Evolutionary conservation across 2,888 invertebrate species (phyloP).

Genomic region (Hydroisotoma schaefferi): DNA sequence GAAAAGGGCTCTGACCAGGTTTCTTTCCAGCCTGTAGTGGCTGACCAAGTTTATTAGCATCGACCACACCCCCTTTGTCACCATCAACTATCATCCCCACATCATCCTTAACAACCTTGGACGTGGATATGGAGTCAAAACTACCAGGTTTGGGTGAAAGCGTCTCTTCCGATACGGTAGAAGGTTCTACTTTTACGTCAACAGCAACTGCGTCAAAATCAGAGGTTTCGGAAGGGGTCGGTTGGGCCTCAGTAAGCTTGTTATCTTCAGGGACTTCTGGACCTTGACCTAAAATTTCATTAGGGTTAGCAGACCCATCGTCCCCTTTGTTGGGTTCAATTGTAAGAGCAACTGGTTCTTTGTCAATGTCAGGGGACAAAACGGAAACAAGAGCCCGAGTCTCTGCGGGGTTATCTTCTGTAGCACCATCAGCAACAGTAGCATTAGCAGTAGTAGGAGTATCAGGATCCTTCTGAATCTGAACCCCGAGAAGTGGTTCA

Average conservation of each 20-base stretch:
- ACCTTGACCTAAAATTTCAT: conserved; percentile 13
- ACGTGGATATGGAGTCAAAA: neutral
- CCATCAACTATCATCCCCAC: neutral
- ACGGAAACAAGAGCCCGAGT: neutral
- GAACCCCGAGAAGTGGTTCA: conserved; percentile 1
- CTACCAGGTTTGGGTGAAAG: neutral
- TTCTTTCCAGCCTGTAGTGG: conserved; percentile 23
- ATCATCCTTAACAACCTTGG: neutral
- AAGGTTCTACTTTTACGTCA: conserved; percentile 9
- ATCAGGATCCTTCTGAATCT: conserved; percentile 4
- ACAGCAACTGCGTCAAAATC: conserved; percentile 1
- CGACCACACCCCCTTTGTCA: neutral
- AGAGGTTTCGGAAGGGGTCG: neutral
- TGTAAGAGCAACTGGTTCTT: neutral
- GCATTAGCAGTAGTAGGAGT: neutral
- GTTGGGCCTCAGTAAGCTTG: too few species aligned
- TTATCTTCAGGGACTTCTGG: neutral
- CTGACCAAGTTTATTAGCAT: conserved; percentile 1
- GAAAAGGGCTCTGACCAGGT: conserved; percentile 43
- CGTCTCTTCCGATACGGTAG: conserved; percentile 8
- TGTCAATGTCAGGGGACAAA: conserved; percentile 3
- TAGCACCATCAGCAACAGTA: neutral
- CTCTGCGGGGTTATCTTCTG: neutral
- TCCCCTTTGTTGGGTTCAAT: neutral
- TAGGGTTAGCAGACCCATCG: conserved; percentile 10